Evolutionary conservation across 2,113 vertebrate genomes (phyloP).

Genomic region (Phalacrocorax brasilianus): DNA sequence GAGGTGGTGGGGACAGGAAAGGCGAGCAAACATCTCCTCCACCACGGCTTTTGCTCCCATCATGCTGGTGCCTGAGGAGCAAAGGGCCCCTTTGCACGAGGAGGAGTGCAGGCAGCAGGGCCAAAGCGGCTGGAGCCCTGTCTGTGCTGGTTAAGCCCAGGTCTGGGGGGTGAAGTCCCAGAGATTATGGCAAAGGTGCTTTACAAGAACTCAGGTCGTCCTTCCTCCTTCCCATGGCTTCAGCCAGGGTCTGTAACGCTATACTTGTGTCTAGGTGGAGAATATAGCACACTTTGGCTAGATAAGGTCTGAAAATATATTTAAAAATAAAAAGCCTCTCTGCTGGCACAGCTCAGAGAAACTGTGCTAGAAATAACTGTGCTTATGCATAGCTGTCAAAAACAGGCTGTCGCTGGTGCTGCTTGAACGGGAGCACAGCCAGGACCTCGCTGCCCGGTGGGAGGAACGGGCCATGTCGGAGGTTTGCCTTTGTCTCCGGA

Average conservation of each 20-base stretch:
- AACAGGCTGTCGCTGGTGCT: constrained; percentile 7
- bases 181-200: neutral
- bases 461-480: neutral
- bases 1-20: neutral
- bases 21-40: neutral
- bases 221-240: neutral
- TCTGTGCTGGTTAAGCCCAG: neutral
- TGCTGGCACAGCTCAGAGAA: constrained; percentile 44
- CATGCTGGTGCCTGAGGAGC: rapidly evolving
- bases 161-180: neutral
- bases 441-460: neutral
- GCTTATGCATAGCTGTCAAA: constrained; percentile 45
- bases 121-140: neutral
- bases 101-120: neutral
- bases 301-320: constrained; percentile 13
- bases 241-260: neutral
- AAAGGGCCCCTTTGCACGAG: rapidly evolving
- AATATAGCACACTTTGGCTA: neutral
- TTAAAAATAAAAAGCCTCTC: neutral
- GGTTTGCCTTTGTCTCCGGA: neutral
- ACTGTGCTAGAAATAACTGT: constrained; percentile 59
- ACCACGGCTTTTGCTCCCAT: neutral
- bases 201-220: neutral
- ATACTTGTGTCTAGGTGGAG: neutral
- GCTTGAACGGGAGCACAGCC: constrained; percentile 9